A percentile compares a stretch with the other conserved stretches of the same genome.
Conservation (phyloP, 37 sponge, comb jelly and placozoan species). For the Halichondria panicea region DNA sequence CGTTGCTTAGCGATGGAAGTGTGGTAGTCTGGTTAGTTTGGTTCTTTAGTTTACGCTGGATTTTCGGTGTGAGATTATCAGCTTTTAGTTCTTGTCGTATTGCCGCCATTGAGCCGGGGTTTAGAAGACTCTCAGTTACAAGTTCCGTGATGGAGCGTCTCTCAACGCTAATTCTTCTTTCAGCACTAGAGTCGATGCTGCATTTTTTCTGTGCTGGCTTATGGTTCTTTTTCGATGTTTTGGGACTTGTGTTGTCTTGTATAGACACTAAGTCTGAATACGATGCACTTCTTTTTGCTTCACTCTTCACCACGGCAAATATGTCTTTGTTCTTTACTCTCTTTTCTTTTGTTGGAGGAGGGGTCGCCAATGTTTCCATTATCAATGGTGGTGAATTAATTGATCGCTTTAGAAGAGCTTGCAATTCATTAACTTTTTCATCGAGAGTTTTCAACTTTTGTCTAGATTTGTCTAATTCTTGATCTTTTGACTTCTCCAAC, state of each 20-base stretch:
- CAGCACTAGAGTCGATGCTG: background rate
- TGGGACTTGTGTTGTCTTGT: no score
- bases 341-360: background rate
- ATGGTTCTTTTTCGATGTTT: no score
- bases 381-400: no score
- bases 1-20: slow-evolving; percentile 27
- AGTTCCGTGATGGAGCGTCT: slow-evolving; percentile 42
- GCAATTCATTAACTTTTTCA: background rate
- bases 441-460: slow-evolving; percentile 2
- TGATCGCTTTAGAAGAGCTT: no score
- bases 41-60: slow-evolving; percentile 45
- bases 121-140: slow-evolving; percentile 48
- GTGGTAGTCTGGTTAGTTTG: slow-evolving; percentile 9
- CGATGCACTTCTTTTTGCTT: slow-evolving; percentile 32
- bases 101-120: slow-evolving; percentile 62
- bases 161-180: background rate
- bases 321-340: background rate
- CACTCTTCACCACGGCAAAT: background rate
- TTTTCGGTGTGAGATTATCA: slow-evolving; percentile 67
- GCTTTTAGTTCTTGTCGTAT: slow-evolving; percentile 67
- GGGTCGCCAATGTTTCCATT: no score
- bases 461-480: background rate
- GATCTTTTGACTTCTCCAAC: background rate
- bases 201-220: background rate
- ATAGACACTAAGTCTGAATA: background rate